phyloP scores from a whole-genome alignment of 1,140 invertebrate genomes.

The Philopotamus ludificatus region DNA sequence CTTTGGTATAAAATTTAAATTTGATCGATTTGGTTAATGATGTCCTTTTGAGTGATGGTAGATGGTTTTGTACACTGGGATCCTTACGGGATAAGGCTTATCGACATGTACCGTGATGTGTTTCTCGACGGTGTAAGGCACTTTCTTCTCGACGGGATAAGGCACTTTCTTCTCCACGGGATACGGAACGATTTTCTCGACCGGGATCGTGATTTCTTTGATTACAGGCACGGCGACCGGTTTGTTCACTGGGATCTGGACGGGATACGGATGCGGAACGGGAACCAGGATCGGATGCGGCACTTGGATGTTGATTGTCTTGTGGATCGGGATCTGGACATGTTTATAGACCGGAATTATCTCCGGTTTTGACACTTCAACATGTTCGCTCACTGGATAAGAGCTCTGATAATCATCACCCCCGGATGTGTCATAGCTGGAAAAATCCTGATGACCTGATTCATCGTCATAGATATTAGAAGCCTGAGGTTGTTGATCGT shows the following conservation, averaged over 20 bases:
- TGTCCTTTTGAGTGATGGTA: constrained; percentile 61
- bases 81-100: constrained; percentile 71
- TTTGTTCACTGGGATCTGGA: constrained; percentile 70
- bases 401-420: constrained; percentile 48
- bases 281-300: constrained; percentile 68
- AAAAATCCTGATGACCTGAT: constrained; percentile 29
- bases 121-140: constrained; percentile 70
- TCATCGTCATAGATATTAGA: constrained; percentile 16
- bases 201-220: constrained; percentile 69
- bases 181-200: constrained; percentile 72
- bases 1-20: no score
- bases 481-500: constrained; percentile 29
- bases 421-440: constrained; percentile 43
- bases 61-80: constrained; percentile 71
- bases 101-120: constrained; percentile 71
- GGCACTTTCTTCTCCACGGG: constrained; percentile 71
- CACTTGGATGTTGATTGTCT: constrained; percentile 67
- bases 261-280: constrained; percentile 69
- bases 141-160: constrained; percentile 69
- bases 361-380: constrained; percentile 69
- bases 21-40: not conserved
- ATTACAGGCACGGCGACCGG: constrained; percentile 69
- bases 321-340: constrained; percentile 66
- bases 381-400: constrained; percentile 63
- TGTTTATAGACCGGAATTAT: constrained; percentile 69